These are phyloP conservation scores for Enteromius fasciolatus DNA, from an alignment of 2,797 vertebrate species.

Conservation along the genomic window DNA sequence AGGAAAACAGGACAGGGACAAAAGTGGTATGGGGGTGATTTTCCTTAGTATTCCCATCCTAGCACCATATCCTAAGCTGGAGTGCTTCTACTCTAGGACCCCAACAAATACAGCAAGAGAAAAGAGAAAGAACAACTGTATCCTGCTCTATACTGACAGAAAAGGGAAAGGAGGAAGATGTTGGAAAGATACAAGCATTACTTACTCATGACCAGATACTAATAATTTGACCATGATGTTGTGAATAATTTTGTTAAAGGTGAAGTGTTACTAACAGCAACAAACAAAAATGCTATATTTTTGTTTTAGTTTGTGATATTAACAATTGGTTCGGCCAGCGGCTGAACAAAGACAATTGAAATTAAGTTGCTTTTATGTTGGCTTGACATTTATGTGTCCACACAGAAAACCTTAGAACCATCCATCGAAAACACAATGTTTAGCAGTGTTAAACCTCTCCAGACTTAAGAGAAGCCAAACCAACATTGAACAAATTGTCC, in stretches of 20 bases:
- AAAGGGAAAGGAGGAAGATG: conserved; percentile 25
- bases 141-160: conserved; percentile 23
- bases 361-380: neutral
- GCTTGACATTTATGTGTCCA: neutral
- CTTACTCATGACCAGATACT: neutral
- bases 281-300: neutral
- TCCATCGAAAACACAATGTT: neutral
- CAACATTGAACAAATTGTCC: neutral
- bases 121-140: conserved; percentile 17
- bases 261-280: neutral
- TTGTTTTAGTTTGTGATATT: neutral
- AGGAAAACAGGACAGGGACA: conserved; percentile 68
- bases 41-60: conserved; percentile 68
- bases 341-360: neutral
- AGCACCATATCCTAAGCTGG: conserved; percentile 38
- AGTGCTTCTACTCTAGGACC: conserved; percentile 10
- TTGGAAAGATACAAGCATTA: conserved; percentile 85
- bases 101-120: conserved; percentile 31
- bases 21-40: conserved; percentile 70
- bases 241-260: neutral
- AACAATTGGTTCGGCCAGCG: neutral
- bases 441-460: neutral
- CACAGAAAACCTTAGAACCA: neutral
- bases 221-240: neutral
- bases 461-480: neutral